Evolutionary conservation across 92 coral and sea anemone species (phyloP), one percentile per base, ranked within the genome.

Genomic region (Zoanthus gigantus): DNA sequence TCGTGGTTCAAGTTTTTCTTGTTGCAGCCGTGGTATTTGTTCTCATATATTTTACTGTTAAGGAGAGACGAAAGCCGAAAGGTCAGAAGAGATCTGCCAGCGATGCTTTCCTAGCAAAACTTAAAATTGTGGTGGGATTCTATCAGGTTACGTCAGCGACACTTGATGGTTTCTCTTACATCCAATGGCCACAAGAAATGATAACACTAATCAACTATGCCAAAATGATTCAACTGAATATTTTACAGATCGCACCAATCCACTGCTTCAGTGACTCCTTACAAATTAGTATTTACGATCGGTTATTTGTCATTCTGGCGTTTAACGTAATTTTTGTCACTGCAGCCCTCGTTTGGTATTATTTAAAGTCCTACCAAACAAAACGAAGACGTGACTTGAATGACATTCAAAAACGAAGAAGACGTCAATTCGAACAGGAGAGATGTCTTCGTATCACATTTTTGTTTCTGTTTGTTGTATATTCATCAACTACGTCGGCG

Each of bases 111-210:
- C 81, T 92, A 17, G 92, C 94, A 28, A 83, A 87, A 44, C 88
- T 92, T n/a, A 92, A 92, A 86, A 92, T 89, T 42, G 63, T 92
- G 9, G 73, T 92, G 6, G 78, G 92, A 48, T 92, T 92, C 77
- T 92, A 92, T 69, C 94, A 92, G 57, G 90, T 89, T 23, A 88
- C 92, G 9, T 92, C 92, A n/a, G 90, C 87, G 10, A 89, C 94
- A 11, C 87, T 92, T 73, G 90, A 92, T 82, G 65, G 90, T 3
- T 92, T 92, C 63, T 92, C 94, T 9, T 92, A 89, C 37, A 89
- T 92, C 0, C 83, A 71, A 30, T 92, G 94, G 94, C 94, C 94
- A 3, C 68, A 23, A n/a, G 92, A 89, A 10, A 69, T 92, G 61
- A 47, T 89, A 45, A 92, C 71, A 31, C 81, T 92, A 2, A 83